A percentile compares a stretch with the other conserved stretches of the same genome.
Conservation (phyloP, 2,888 invertebrate genomes). For the Eupithecia subfuscata region DNA sequence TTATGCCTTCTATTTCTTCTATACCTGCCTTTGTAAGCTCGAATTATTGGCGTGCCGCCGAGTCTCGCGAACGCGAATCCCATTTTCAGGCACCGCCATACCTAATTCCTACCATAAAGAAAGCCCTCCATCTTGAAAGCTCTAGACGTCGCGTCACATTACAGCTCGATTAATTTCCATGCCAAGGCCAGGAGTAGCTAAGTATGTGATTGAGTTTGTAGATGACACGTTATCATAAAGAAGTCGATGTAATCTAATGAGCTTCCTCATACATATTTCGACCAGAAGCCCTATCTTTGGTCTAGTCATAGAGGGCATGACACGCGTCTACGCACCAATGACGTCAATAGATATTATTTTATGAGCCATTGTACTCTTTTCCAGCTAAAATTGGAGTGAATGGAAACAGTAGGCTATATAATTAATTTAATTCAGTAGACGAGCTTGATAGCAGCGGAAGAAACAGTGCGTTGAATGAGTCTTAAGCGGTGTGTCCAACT, state of each 20-base stretch:
- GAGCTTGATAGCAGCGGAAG: background rate
- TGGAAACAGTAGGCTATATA: slow-evolving; percentile 29
- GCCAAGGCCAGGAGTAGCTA: background rate
- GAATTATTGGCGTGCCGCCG: background rate
- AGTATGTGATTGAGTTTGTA: background rate
- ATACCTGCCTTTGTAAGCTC: no score
- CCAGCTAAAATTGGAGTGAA: slow-evolving; percentile 22
- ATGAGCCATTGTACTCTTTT: slow-evolving; percentile 19
- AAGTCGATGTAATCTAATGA: background rate
- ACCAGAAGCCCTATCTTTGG: no score
- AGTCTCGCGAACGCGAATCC: background rate
- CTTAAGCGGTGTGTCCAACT: background rate
- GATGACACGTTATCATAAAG: background rate
- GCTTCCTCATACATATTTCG: background rate
- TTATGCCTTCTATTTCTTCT: background rate
- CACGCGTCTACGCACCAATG: slow-evolving; percentile 1
- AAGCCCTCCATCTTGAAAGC: background rate
- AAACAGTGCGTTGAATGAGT: background rate
- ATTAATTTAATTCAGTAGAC: slow-evolving; percentile 35
- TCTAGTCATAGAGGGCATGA: slow-evolving; percentile 9
- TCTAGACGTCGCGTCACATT: background rate
- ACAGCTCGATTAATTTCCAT: background rate
- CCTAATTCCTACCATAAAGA: background rate
- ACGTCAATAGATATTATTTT: slow-evolving; percentile 18
- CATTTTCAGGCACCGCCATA: background rate